Conservation (phyloP, 2,113 vertebrate genomes). For the Tympanuchus pallidicinctus region DNA sequence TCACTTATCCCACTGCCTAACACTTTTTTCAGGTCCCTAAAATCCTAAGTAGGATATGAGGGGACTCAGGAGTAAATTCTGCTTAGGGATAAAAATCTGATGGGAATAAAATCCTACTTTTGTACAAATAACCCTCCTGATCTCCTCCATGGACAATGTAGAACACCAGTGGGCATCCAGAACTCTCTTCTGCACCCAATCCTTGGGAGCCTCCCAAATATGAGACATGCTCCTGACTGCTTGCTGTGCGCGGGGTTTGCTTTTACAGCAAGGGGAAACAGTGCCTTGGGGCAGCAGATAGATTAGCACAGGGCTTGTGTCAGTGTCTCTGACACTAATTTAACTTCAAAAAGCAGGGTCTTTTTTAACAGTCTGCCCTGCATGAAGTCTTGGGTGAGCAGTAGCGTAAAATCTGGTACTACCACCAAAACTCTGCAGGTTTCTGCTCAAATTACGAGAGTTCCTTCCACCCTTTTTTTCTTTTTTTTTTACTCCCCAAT, state of each 20-base stretch:
- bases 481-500: neutral
- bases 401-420: neutral
- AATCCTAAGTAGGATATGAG: neutral
- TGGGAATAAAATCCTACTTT: neutral
- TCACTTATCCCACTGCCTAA: neutral
- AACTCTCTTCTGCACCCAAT: neutral
- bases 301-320: neutral
- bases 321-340: conserved; percentile 32
- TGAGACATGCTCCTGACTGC: neutral
- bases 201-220: neutral
- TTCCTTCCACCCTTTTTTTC: neutral
- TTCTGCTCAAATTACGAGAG: neutral
- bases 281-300: conserved; percentile 1
- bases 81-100: neutral
- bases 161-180: neutral
- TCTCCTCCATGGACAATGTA: neutral
- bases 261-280: conserved; percentile 11
- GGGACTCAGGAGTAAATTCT: neutral
- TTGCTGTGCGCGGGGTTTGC: conserved; percentile 25
- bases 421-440: neutral
- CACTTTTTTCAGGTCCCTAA: neutral
- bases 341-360: neutral
- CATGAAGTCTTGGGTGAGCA: neutral
- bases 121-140: neutral
- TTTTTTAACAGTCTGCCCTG: neutral